Base-by-base conservation (phyloP, 2,113 vertebrate genomes). In the Tenrec ecaudatus region DNA sequence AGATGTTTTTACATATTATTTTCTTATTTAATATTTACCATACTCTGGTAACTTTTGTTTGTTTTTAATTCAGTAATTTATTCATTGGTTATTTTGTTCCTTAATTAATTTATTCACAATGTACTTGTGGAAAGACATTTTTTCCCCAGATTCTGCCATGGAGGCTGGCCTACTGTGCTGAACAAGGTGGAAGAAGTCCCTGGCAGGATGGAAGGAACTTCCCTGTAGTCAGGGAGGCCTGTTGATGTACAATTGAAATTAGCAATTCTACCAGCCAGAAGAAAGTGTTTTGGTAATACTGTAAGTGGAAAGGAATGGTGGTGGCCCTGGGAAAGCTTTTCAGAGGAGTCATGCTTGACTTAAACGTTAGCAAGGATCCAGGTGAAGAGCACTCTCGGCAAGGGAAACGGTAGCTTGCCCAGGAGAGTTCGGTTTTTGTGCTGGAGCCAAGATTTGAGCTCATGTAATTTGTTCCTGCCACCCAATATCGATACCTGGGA, bases 61-160 rank as follows among this genome's bases (percentile, higher is more conserved):
- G 43, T 73, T 4, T 15, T 64, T 80, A 6, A n/a, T 82, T 76
- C 15, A 89, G 40, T 84, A 12, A n/a, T 91, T 76, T 68, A 27
- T 15, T 89, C 29, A 62, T 47, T 3, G 73, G 82, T 53, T 82
- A 40, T 12, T 62, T 36, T 43, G 19, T 25, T 69, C 58, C 31
- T 94, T 86, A 71, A n/a, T 89, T 80, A 7, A 80, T 62, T 62
- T 69, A 76, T 79, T 93, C 31, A 62, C 60, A 86, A 81, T 19
- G 5, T 33, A 64, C 16, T 29, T 77, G 27, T n/a, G 43, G 38
- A 77, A 53, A 79, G n/a, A 17, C 19, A 6, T 6, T 1, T 40
- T 22, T 25, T 75, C 79, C 36, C n/a, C 31, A 53, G 31, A 60
- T 47, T 47, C 36, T 77, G 3, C 81, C 6, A 19, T 64, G 0